Percentiles rank a stretch among this genome's conserved stretches.
Evolutionary conservation across 1,140 invertebrate genomes (phyloP).

Genomic region (Heliconius congener): DNA sequence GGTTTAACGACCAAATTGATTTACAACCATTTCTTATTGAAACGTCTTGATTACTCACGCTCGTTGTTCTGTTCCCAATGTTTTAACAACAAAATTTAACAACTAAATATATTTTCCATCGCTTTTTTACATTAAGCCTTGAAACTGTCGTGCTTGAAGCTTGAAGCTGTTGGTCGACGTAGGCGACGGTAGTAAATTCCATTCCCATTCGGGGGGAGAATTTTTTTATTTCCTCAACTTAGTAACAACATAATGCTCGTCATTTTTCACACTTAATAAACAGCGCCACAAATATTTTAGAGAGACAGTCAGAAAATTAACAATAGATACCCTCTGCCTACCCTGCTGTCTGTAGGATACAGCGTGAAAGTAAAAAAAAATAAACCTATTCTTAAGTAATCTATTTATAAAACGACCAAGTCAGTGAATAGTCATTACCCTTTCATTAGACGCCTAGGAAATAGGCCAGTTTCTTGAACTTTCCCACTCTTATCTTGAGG

Average conservation of each 20-base stretch:
- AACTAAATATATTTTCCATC: not conserved
- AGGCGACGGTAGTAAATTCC: too few species aligned
- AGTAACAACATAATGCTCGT: too few species aligned
- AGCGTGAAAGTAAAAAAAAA: not conserved
- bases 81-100: not conserved
- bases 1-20: not conserved
- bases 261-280: too few species aligned
- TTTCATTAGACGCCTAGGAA: slow-evolving; percentile 25
- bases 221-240: too few species aligned
- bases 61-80: not conserved
- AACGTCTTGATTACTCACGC: not conserved
- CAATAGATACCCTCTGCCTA: too few species aligned
- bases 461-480: slow-evolving; percentile 14
- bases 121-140: too few species aligned
- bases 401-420: not conserved
- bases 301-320: too few species aligned
- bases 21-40: not conserved
- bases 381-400: not conserved
- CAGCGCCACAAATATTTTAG: too few species aligned
- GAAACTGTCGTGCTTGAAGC: too few species aligned
- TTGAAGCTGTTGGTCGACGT: too few species aligned
- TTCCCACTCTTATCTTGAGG: slow-evolving; percentile 13
- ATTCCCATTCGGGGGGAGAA: too few species aligned
- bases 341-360: too few species aligned
- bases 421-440: slow-evolving; percentile 24